Evolutionary conservation across 2,113 vertebrate species (phyloP).

Genomic region (Tyto alba): DNA sequence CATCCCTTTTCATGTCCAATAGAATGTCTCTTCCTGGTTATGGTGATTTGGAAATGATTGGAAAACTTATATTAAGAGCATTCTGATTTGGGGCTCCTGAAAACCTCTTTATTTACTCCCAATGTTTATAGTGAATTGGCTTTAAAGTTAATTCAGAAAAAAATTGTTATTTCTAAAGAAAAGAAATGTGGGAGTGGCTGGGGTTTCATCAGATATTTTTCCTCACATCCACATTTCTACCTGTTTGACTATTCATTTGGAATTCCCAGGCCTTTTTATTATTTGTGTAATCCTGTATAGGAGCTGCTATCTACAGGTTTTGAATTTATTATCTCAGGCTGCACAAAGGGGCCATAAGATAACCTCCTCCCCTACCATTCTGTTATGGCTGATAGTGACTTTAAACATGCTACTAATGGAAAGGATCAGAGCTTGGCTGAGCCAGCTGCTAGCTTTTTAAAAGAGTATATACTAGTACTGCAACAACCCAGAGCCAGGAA

Average conservation of each 20-base stretch:
- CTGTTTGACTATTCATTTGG: constrained; percentile 13
- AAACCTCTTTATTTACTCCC: neutral
- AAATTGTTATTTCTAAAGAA: neutral
- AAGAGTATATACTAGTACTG: neutral
- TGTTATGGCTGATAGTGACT: neutral
- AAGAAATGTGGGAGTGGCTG: neutral
- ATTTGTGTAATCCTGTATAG: constrained; percentile 14
- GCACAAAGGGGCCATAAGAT: constrained; percentile 35
- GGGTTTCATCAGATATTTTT: neutral
- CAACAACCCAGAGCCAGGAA: neutral
- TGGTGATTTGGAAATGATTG: neutral
- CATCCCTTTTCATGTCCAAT: neutral
- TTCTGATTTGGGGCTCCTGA: neutral
- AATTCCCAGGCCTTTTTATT: neutral
- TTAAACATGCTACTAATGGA: constrained; percentile 15
- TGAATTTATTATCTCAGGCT: constrained; percentile 37
- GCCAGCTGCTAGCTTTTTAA: neutral
- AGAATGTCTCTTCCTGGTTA: neutral
- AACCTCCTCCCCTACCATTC: constrained; percentile 31
- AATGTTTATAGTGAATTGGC: neutral
- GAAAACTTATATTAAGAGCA: neutral
- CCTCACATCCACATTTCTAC: neutral
- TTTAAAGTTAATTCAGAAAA: neutral
- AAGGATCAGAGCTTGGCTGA: constrained; percentile 17
- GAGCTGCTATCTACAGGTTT: constrained; percentile 18